Base-by-base conservation (phyloP, 2,797 vertebrate species). In the Chiroxiphia lanceolata region DNA sequence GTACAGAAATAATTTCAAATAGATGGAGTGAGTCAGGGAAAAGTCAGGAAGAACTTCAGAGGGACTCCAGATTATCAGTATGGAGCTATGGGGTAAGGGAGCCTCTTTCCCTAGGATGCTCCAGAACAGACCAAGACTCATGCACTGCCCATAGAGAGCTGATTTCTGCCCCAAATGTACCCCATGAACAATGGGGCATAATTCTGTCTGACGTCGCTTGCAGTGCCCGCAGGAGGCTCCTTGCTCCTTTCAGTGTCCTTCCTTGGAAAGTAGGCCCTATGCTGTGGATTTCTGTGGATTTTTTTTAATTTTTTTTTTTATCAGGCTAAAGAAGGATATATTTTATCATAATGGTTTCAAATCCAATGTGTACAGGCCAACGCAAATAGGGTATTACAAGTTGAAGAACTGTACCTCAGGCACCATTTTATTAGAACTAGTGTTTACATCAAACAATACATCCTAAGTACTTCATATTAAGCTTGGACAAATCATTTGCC, bases 401-500 rank as follows among this genome's bases (percentile, higher is more conserved):
- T 98, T 98, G 98, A 99, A 99, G 98, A 98, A 98, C 98, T 98
- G 97, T 98, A 98, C 99, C 99, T 98, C 98, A 97, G 99, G 99
- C 99, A 98, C 98, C 98, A 98, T 99, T 99, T 99, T 99, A 99
- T 99, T 99, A 99, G 98, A 99, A 99, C 98, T 98, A 98, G 98
- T 99, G 99, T 99, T 99, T 99, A 99, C 99, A 99, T 99, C 99
- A 98, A 98, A 99, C 98, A 99, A 99, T 99, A 98, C 98, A 99
- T 99, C 98, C 98, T 99, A 99, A 99, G 99, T 99, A 98, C 98
- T 98, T 99, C 98, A 98, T 99, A 99, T 99, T 99, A 99, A 99
- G 99, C 98, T 98, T 99, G 98, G 99, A 99, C 99, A 99, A 99
- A 99, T 99, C 98, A 99, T 99, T 99, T 99, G 99, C 99, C 99